phyloP scores from a whole-genome alignment of 1,140 invertebrate genomes.

The Solenopsis fugax region DNA sequence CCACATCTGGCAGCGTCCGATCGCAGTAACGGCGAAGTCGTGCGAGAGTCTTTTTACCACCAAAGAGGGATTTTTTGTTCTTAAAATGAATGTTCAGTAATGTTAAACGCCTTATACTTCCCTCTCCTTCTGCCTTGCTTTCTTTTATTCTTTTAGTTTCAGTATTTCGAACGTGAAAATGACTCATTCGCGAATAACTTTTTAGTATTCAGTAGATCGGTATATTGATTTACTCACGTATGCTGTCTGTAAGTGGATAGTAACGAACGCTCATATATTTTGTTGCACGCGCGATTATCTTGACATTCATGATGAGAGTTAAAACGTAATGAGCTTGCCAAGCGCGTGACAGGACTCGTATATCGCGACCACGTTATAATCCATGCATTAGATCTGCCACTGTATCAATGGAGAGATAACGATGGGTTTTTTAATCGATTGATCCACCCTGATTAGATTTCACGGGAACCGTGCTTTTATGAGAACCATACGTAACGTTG shows the following conservation, averaged over 20 bases:
- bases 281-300: neutral
- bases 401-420: neutral
- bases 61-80: slow-evolving; percentile 45
- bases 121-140: neutral
- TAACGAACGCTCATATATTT: neutral
- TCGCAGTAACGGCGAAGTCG: slow-evolving; percentile 68
- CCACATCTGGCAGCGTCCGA: slow-evolving; percentile 72
- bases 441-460: slow-evolving; percentile 72
- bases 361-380: neutral
- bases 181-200: neutral
- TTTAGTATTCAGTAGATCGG: neutral
- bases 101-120: slow-evolving; percentile 24
- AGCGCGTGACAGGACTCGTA: neutral
- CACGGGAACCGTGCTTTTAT: slow-evolving; percentile 52
- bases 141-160: neutral
- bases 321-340: neutral
- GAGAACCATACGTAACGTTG: slow-evolving; percentile 76
- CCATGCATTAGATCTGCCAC: neutral
- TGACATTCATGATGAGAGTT: neutral
- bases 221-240: neutral
- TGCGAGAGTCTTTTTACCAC: slow-evolving; percentile 50
- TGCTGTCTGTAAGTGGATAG: neutral
- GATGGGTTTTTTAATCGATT: slow-evolving; percentile 32
- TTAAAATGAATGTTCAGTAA: slow-evolving; percentile 44
- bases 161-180: neutral